Evolutionary conservation across 2,888 invertebrate genomes (phyloP).

Genomic region (Zonitis immaculata): DNA sequence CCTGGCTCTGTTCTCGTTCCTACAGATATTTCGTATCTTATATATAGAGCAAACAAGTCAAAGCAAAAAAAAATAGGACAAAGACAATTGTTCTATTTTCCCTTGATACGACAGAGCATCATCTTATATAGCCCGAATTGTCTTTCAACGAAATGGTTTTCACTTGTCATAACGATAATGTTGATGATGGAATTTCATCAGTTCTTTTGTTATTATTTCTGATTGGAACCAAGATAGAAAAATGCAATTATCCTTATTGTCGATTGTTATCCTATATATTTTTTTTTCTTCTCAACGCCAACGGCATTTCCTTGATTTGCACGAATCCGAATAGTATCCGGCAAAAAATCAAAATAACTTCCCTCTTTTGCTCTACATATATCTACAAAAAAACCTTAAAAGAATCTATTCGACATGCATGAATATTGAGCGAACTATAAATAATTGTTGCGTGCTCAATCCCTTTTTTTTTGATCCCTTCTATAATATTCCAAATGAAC

Average conservation of each 20-base stretch:
- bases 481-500: neutral
- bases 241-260: conserved; percentile 2
- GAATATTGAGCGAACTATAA: conserved; percentile 15
- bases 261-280: neutral
- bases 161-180: neutral
- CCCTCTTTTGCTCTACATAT: neutral
- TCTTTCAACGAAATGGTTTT: too few species aligned
- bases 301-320: neutral
- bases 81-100: neutral
- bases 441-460: conserved; percentile 15
- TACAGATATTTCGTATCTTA: neutral
- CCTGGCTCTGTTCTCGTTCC: neutral
- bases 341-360: neutral
- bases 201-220: neutral
- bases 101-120: neutral
- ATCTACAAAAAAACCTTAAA: too few species aligned
- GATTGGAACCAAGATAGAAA: neutral
- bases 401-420: conserved; percentile 5
- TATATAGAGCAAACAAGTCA: too few species aligned
- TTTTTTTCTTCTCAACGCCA: conserved; percentile 3
- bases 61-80: neutral
- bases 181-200: neutral
- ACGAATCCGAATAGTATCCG: too few species aligned
- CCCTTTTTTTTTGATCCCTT: too few species aligned
- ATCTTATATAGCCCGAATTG: neutral